These are phyloP conservation scores for Bucorvus abyssinicus DNA, from an alignment of 2,797 vertebrate genomes.

Conservation along the genomic window DNA sequence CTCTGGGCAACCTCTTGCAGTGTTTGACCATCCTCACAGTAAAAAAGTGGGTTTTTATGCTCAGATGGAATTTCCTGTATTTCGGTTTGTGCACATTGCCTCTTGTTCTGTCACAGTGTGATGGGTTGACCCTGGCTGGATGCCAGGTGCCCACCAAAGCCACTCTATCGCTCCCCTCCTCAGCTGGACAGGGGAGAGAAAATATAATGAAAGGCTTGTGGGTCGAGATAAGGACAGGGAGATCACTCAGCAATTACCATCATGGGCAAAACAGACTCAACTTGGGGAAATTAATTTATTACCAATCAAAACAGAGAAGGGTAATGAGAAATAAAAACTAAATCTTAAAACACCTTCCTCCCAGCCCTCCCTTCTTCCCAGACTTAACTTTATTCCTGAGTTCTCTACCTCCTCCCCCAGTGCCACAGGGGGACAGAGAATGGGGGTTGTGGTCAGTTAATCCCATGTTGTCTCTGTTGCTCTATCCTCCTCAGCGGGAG, in stretches of 20 bases:
- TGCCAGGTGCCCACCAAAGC: background rate
- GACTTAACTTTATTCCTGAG: too few relatives aligned
- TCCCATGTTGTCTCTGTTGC: too few relatives aligned
- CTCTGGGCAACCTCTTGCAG: background rate
- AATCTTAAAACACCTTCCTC: background rate
- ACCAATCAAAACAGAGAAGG: background rate
- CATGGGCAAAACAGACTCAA: too few relatives aligned
- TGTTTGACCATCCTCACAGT: background rate
- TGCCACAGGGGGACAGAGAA: too few relatives aligned
- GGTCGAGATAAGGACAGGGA: too few relatives aligned
- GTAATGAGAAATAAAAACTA: background rate
- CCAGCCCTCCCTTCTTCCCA: too few relatives aligned
- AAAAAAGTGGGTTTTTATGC: background rate
- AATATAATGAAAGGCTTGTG: background rate
- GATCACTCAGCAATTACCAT: too few relatives aligned
- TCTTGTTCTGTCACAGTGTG: slow-evolving; percentile 20
- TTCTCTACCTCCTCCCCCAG: too few relatives aligned
- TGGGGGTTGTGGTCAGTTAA: too few relatives aligned
- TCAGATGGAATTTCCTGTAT: slow-evolving; percentile 10
- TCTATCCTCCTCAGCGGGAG: background rate
- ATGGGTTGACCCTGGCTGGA: background rate
- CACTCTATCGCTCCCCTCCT: background rate
- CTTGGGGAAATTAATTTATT: too few relatives aligned
- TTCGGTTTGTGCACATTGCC: slow-evolving; percentile 26
- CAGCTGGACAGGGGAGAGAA: background rate